These are phyloP conservation scores for Hipparchia sbordonii DNA, from an alignment of 2,888 invertebrate species.

Conservation along the genomic window DNA sequence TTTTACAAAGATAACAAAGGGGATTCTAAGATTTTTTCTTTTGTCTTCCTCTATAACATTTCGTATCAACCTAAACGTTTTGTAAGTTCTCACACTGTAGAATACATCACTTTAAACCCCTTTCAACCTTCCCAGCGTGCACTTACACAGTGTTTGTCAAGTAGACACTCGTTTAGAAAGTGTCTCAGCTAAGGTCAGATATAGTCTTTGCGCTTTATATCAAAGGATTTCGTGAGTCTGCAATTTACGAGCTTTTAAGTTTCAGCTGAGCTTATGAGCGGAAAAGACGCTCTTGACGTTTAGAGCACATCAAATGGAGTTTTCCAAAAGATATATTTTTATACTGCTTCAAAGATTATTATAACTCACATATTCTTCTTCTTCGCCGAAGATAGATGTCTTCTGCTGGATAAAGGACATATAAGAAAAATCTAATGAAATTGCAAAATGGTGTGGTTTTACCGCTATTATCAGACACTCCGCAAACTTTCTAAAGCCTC, in stretches of 20 bases:
- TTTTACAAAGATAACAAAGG: no score
- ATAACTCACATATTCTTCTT: background rate
- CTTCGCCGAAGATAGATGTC: background rate
- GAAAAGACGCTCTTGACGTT: conserved; percentile 1
- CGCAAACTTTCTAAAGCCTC: no score
- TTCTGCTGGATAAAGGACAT: no score
- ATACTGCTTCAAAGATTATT: background rate
- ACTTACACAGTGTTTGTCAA: conserved; percentile 11
- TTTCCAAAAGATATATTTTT: background rate
- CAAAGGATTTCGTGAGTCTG: conserved; percentile 18
- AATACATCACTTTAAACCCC: background rate
- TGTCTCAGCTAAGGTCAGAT: conserved; percentile 13
- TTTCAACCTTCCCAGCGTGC: background rate
- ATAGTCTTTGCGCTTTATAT: conserved; percentile 18
- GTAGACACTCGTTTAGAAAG: conserved; percentile 8
- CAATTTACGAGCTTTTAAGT: conserved; percentile 12
- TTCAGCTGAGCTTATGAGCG: background rate
- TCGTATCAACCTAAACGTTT: background rate
- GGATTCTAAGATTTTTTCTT: no score
- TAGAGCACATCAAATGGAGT: background rate
- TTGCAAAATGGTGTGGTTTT: no score
- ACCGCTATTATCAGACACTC: no score
- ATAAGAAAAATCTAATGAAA: no score
- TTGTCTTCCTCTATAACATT: no score
- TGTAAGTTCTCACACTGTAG: background rate